These are phyloP conservation scores for Akabosia matsudoensis DNA, from an alignment of 1,140 invertebrate genomes.

Conservation along the genomic window DNA sequence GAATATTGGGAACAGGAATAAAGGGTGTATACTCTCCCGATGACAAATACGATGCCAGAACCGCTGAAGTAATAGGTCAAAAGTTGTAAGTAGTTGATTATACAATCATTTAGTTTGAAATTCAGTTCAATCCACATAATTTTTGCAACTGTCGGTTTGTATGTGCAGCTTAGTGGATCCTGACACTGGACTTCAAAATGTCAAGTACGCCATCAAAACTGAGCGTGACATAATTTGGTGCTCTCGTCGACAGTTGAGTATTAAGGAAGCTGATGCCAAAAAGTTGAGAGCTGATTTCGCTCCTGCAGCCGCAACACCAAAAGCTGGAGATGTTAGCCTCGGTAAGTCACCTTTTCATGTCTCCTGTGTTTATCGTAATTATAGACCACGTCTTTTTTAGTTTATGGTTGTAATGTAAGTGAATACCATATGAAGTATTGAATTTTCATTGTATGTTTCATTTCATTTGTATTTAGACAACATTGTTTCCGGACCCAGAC, in stretches of 20 bases:
- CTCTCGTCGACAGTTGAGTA: constrained; percentile 32
- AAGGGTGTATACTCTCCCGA: constrained; percentile 39
- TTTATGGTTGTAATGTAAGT: too few relatives aligned
- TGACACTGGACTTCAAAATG: constrained; percentile 11
- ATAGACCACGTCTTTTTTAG: too few relatives aligned
- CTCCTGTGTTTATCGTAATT: too few relatives aligned
- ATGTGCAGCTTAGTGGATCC: neutral
- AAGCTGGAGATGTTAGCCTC: constrained; percentile 35
- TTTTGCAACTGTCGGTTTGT: neutral
- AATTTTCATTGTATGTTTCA: neutral
- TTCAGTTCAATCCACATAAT: neutral
- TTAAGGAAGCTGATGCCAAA: constrained; percentile 40
- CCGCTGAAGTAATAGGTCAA: constrained; percentile 35
- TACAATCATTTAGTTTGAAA: neutral
- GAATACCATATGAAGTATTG: too few relatives aligned
- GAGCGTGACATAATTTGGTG: constrained; percentile 28
- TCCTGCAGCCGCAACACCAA: neutral
- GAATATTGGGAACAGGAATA: constrained; percentile 34
- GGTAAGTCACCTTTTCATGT: too few relatives aligned
- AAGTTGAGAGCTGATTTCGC: constrained; percentile 29
- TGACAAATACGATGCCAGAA: constrained; percentile 18
- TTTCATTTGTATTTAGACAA: neutral
- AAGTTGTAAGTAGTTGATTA: constrained; percentile 33
- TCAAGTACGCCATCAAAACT: constrained; percentile 38
- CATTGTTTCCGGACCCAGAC: constrained; percentile 25